Conservation (phyloP, 1,140 invertebrate genomes). For the Bacillus rossius region DNA sequence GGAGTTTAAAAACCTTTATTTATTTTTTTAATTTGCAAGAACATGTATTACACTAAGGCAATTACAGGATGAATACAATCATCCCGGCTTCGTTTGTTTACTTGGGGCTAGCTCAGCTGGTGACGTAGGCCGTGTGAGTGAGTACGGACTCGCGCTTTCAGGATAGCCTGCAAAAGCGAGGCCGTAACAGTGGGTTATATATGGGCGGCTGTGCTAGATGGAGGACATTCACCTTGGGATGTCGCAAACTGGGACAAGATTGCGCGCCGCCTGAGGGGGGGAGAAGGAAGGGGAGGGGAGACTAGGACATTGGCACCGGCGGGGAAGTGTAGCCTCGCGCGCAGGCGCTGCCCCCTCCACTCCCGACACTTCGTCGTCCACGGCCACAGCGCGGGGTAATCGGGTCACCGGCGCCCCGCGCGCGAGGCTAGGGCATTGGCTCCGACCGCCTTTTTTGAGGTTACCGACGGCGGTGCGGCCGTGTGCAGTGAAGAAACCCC, state of each 20-base stretch:
- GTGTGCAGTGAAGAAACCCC: constrained; percentile 6
- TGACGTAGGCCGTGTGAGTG: too few species aligned
- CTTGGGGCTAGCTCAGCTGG: too few species aligned
- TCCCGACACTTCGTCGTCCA: too few species aligned
- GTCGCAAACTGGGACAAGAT: constrained; percentile 13
- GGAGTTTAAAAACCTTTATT: too few species aligned
- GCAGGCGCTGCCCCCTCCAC: background rate
- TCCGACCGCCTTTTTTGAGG: constrained; percentile 12
- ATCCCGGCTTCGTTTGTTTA: too few species aligned
- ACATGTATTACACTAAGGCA: too few species aligned
- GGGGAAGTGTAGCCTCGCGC: background rate
- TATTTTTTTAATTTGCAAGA: too few species aligned
- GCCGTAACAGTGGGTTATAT: too few species aligned
- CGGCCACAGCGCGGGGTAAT: background rate
- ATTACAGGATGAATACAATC: too few species aligned
- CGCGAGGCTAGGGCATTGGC: constrained; percentile 13
- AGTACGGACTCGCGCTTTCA: background rate
- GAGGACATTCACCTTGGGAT: constrained; percentile 15
- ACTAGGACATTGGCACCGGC: background rate
- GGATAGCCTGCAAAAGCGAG: background rate
- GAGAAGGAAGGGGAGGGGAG: background rate
- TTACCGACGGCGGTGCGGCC: background rate
- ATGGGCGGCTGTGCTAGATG: constrained; percentile 1
- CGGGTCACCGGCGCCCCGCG: constrained; percentile 6
- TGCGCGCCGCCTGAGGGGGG: background rate